Evolutionary conservation across 2,113 vertebrate species (phyloP), one percentile per base, ranked within the genome.

Genomic region (Tenrec ecaudatus): DNA sequence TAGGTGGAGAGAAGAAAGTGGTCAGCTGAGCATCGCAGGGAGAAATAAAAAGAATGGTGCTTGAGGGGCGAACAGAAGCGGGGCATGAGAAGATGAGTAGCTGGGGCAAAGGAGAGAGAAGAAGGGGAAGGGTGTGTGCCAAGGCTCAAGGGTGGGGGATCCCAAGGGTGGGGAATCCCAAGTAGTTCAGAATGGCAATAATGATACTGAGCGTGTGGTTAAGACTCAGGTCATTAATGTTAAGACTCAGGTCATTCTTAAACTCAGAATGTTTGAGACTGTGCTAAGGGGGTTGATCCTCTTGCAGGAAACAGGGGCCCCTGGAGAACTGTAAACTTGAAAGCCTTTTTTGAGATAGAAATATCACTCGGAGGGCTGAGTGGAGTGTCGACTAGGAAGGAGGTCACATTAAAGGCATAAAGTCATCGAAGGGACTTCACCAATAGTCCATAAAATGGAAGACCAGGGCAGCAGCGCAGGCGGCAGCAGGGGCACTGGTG

Each of bases 281-380:
- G 23, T 20, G 11, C 14, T 58, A 40, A 71, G 33, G 19, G 58
- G 38, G 68, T 57, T 38, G 11, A 33, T 86, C 62, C 79, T 88
- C n/a, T 89, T 27, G 47, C 43, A 69, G 17, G n/a, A 33, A 0
- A 90, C 3, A 81, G 78, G 69, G 68, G 20, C 36, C 82, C 53
- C 71, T 47, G 60, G 53, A 95, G 73, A 78, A 80, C 78, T 68
- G 29, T 53, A 31, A 83, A 7, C 6, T 73, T 85, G 86, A 69
- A 91, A 91, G 71, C 3, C 64, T 77, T 80, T 92, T 77, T 80
- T 92, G 16, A 76, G 69, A 90, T 85, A 82, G 81, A 90, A 93
- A 64, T 43, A 82, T 64, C 29, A 29, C 36, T 86, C 82, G 71
- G 16, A 36, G 38, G 77, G 36, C 75, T 89, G 22, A 89, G 47